Conservation (phyloP, 2,888 invertebrate species). For the Nezara viridula region DNA sequence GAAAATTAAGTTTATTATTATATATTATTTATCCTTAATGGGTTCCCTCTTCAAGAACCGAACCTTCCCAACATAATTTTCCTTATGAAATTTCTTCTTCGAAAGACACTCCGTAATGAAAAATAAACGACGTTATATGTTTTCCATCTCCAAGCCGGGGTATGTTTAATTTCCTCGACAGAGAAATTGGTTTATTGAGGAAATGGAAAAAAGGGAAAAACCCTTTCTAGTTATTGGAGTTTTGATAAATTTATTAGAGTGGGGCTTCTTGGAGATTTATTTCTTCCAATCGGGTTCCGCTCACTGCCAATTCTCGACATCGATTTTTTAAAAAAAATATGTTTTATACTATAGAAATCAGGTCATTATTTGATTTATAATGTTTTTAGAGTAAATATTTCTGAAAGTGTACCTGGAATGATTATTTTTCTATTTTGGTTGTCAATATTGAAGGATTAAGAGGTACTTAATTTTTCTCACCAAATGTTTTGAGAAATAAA, state of each 20-base stretch:
- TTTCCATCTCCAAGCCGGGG: background rate
- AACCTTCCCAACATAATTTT: background rate
- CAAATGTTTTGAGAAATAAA: no score
- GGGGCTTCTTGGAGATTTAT: background rate
- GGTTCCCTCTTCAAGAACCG: background rate
- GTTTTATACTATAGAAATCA: no score
- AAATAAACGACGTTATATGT: slow-evolving; percentile 14
- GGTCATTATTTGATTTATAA: no score
- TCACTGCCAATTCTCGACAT: background rate
- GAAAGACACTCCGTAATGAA: background rate
- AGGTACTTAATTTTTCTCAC: no score
- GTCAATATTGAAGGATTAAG: no score
- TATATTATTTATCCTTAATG: background rate
- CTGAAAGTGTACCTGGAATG: no score
- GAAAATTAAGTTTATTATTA: no score
- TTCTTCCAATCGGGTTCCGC: background rate
- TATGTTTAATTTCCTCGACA: background rate
- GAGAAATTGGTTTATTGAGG: slow-evolving; percentile 1
- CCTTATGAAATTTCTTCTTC: background rate
- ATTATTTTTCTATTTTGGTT: no score
- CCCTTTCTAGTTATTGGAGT: background rate
- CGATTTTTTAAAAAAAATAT: no score
- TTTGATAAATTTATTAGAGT: background rate
- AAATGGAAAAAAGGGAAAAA: background rate
- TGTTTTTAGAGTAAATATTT: no score